Evolutionary conservation across 2,113 vertebrate species (phyloP).

Genomic region (Elaphurus davidianus): DNA sequence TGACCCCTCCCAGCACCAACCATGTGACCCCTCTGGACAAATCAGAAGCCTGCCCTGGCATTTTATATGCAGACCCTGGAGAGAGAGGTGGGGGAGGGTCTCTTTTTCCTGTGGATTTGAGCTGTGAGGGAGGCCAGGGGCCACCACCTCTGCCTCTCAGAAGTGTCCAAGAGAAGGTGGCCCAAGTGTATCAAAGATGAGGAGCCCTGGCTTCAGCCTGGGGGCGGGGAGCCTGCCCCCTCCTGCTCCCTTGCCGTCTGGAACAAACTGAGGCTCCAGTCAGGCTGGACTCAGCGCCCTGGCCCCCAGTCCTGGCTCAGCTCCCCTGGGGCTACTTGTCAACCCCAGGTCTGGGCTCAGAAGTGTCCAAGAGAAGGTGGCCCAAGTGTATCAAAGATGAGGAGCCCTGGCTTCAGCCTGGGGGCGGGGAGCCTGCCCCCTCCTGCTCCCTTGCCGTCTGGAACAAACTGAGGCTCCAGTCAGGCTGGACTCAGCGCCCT

Average conservation of each 20-base stretch:
- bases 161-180: background rate
- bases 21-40: background rate
- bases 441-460: rapidly evolving
- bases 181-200: rapidly evolving
- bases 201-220: background rate
- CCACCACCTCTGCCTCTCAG: background rate
- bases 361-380: background rate
- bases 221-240: rapidly evolving
- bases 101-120: background rate
- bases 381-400: rapidly evolving
- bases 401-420: background rate
- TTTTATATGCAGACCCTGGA: background rate
- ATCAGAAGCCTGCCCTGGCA: background rate
- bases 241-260: rapidly evolving
- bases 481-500: rapidly evolving
- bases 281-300: rapidly evolving
- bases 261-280: no score
- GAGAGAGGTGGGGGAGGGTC: no score
- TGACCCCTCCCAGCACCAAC: background rate
- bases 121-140: rapidly evolving
- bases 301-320: rapidly evolving
- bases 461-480: no score
- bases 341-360: rapidly evolving
- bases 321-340: rapidly evolving
- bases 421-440: rapidly evolving